Evolutionary conservation across 2,113 vertebrate genomes (phyloP).

Genomic region (Barnardius zonarius): DNA sequence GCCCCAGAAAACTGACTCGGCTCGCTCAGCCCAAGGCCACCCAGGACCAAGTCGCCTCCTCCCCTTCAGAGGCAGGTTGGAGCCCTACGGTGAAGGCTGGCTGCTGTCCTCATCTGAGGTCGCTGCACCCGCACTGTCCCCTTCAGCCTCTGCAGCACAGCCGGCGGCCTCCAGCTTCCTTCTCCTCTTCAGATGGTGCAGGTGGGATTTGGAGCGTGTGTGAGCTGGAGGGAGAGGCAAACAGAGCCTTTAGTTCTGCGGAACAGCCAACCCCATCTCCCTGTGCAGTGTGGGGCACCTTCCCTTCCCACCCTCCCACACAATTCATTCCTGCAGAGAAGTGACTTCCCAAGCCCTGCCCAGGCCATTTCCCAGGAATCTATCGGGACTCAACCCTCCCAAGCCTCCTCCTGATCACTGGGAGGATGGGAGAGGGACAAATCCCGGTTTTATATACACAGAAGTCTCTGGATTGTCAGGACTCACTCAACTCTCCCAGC

Average conservation of each 20-base stretch:
- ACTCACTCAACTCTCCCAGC: not conserved
- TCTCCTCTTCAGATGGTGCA: conserved; percentile 83
- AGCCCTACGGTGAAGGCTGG: not conserved
- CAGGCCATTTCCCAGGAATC: not conserved
- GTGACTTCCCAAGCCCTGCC: not conserved
- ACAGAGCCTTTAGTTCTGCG: not conserved
- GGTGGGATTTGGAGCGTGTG: conserved; percentile 89
- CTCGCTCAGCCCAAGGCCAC: not conserved
- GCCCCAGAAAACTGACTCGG: not conserved
- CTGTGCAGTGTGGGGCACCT: not conserved
- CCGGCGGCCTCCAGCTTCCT: conserved; percentile 64
- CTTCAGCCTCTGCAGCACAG: not conserved
- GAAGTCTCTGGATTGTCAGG: not conserved
- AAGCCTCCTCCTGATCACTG: not conserved
- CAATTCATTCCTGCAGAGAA: not conserved
- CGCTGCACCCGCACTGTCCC: not conserved
- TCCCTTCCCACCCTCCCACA: not conserved
- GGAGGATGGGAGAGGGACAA: not conserved
- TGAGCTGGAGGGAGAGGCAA: conserved; percentile 79
- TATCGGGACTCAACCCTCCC: not conserved
- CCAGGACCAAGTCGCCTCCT: not conserved
- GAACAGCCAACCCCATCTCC: accelerated
- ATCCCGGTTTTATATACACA: not conserved
- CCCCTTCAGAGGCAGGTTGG: not conserved
- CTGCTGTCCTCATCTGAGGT: not conserved